Evolutionary conservation across 64 coral and sea anemone species (phyloP).

Genomic region (Porites australiensis): DNA sequence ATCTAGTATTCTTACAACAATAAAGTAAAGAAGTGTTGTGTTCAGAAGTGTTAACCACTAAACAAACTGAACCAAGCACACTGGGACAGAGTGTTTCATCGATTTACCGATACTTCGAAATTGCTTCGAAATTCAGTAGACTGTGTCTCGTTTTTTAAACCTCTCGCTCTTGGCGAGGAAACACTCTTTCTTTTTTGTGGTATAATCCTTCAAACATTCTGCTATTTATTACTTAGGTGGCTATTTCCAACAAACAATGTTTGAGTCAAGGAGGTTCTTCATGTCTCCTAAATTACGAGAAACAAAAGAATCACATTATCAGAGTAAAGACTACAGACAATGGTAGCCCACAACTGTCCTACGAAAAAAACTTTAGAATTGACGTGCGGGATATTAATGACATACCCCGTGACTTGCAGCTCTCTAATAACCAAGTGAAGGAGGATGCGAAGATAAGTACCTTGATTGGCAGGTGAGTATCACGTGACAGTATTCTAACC

Average conservation of each 20-base stretch:
- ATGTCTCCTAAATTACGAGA: constrained; percentile 81
- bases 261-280: constrained; percentile 51
- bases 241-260: constrained; percentile 61
- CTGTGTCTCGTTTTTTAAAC: no score
- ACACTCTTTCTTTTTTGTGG: no score
- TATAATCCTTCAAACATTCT: neutral
- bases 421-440: constrained; percentile 71
- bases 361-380: constrained; percentile 56
- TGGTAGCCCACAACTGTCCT: constrained; percentile 44
- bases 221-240: constrained; percentile 33
- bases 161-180: no score
- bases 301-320: constrained; percentile 40
- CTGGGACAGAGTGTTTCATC: no score
- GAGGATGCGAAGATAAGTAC: constrained; percentile 68
- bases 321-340: constrained; percentile 63
- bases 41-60: no score
- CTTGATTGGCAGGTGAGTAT: constrained; percentile 61
- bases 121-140: no score
- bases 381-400: constrained; percentile 75
- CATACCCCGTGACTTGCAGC: constrained; percentile 70
- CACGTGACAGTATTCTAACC: constrained; percentile 1
- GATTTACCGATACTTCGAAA: no score
- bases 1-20: no score
- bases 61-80: no score
- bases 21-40: no score